Conservation (phyloP, 2,113 vertebrate genomes). For the Carettochelys insculpta region DNA sequence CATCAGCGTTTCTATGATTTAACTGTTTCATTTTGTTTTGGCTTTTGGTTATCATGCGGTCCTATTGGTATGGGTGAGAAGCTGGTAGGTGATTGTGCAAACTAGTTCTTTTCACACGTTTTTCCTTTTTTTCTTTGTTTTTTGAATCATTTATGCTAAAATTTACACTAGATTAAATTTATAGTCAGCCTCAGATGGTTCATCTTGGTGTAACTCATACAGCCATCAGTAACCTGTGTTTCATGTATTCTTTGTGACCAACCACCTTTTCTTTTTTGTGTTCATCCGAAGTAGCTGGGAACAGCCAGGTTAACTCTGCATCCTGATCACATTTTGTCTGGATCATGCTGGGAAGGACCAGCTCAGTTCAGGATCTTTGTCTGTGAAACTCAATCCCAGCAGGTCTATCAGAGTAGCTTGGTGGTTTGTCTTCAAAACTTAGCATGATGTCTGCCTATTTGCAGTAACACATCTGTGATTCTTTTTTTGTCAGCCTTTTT, state of each 20-base stretch:
- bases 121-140: not conserved
- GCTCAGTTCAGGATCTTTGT: not conserved
- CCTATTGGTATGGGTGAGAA: slow-evolving; percentile 71
- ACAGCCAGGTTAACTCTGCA: not conserved
- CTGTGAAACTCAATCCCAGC: not conserved
- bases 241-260: too few relatives aligned
- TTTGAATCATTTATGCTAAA: not conserved
- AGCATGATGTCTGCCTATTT: not conserved
- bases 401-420: not conserved
- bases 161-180: not conserved
- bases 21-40: slow-evolving; percentile 68
- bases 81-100: slow-evolving; percentile 62
- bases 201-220: not conserved
- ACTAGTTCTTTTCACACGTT: slow-evolving; percentile 14
- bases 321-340: not conserved
- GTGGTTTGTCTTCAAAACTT: not conserved
- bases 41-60: slow-evolving; percentile 66
- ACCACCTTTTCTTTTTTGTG: not conserved
- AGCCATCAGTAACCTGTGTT: not conserved
- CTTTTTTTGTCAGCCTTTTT: not conserved
- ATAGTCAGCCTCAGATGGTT: not conserved
- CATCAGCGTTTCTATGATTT: slow-evolving; percentile 54
- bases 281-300: not conserved
- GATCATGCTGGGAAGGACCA: not conserved
- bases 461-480: not conserved